Evolutionary conservation across 2,888 invertebrate genomes (phyloP), one percentile per base, ranked within the genome.

Genomic region (Euclidia mi): DNA sequence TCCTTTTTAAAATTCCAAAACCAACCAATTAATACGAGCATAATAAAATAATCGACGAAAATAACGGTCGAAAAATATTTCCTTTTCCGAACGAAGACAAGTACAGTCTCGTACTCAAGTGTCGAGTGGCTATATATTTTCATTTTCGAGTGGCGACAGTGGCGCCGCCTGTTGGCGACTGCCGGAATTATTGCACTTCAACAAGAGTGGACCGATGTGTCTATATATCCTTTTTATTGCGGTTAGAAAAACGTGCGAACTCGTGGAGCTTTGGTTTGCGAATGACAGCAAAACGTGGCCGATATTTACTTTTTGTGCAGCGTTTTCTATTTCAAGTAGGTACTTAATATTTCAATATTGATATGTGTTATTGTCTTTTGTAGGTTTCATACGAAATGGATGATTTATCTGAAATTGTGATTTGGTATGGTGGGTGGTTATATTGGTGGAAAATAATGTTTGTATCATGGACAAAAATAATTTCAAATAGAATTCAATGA

Each of bases 121-220:
- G 85, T 81, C 69, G 66, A 88, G 87, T 77, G 86, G 87, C 85
- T 78, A 87, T 90, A 89, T 87, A 87, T 90, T 85, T 74, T 81
- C 81, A 80, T 78, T 84, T 81, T 81, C 74, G 49, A 76, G 74
- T n/a, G 76, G 84, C 82, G 86, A 81, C 81, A 79, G 78, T 79
- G 75, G 77, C 82, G 85, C 89, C 88, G 90, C 84, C 81, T 92
- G 92, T 67, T 66, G 72, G 62, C 88, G 92, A 92, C 92, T 87
- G 84, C 78, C 68, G 80, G 85, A 90, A 86, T 91, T 91, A 89
- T 87, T 84, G 83, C 90, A 80, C 87, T 87, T 82, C 79, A 82
- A 76, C 73, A 73, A 78, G 72, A 85, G 84, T 81, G 84, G 76
- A 73, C 78, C 78, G 64, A 78, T 71, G 77, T 71, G 68, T 73